Base-by-base conservation (phyloP, 1,140 invertebrate genomes). In the Hyposmocoma kahamanoa region DNA sequence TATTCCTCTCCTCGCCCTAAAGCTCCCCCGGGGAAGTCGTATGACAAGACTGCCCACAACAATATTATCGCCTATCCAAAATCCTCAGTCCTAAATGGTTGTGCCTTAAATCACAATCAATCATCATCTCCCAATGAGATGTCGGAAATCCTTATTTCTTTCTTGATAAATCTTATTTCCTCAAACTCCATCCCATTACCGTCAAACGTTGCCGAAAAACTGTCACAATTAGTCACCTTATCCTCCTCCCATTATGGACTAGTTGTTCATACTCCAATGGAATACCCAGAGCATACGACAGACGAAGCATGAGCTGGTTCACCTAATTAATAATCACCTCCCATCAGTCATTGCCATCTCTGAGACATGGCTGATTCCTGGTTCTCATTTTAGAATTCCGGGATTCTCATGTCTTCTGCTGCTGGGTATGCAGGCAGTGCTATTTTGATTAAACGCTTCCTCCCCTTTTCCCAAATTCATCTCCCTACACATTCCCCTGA, bases 201-300 rank as follows among this genome's bases (percentile, higher is more conserved):
- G 51, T 22, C 38, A 44, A 53, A 53, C 38, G 41, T 53, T 43
- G 38, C 39, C 17, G 13, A 47, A 21, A 42, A 42, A 44, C 18
- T 43, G 3, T 17, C 26, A 26, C 21, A 34, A n/a, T n/a, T 53
- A 9, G n/a, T n/a, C n/a, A n/a, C n/a, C n/a, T 42, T 34, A 18
- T 18, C 21, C n/a, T 36, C 30, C 19, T 26, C 21, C 15, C 38
- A 42, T 13, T 46, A 43, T 43, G 30, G 1, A 41, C n/a, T 36
- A 5, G 13, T 13, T 28, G 32, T 11, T 3, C 17, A 44, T 55
- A 21, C 32, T 50, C 11, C 53, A 56, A 38, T 56, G 47, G 53
- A 56, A 56, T 22, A 39, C 34, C 28, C 30, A 46, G 22, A 50
- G 42, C 26, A 38, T 50, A 5, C 13, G 34, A 1, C 34, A 20